Conservation (phyloP, 2,888 invertebrate species). For the Euplagia quadripunctaria region DNA sequence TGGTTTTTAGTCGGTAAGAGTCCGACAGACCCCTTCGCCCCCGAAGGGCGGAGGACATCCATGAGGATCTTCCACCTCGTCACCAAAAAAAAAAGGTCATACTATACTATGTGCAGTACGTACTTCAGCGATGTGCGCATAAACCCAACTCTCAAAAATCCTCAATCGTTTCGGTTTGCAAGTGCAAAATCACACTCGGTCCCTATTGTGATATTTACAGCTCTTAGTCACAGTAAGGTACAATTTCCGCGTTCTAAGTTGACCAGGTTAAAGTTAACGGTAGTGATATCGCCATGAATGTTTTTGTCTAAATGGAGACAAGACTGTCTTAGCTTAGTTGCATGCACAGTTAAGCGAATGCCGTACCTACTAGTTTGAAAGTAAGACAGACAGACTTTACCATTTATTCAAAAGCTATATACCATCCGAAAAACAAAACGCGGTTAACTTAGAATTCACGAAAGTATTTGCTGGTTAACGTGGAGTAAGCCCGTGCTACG, state of each 20-base stretch:
- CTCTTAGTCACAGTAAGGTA: not conserved
- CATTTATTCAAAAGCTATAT: not conserved
- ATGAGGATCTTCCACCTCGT: no score
- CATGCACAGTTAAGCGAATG: not conserved
- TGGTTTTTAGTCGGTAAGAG: no score
- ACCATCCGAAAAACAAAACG: no score
- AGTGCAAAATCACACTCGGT: not conserved
- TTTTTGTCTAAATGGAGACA: not conserved
- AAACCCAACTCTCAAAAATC: not conserved
- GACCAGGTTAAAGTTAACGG: conserved; percentile 2
- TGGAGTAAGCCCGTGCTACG: no score
- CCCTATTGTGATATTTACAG: not conserved
- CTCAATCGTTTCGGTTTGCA: not conserved
- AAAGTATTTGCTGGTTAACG: no score
- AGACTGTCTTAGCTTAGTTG: not conserved
- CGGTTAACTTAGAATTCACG: no score
- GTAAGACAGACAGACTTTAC: no score
- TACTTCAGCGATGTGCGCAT: not conserved
- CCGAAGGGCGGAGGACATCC: no score
- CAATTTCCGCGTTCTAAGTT: not conserved
- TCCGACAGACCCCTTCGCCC: no score
- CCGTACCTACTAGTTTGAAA: not conserved
- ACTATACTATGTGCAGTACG: not conserved
- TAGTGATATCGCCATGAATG: not conserved
- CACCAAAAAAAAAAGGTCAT: no score